Evolutionary conservation across 2,888 invertebrate genomes (phyloP).

Genomic region (Oegoconia quadripuncta): DNA sequence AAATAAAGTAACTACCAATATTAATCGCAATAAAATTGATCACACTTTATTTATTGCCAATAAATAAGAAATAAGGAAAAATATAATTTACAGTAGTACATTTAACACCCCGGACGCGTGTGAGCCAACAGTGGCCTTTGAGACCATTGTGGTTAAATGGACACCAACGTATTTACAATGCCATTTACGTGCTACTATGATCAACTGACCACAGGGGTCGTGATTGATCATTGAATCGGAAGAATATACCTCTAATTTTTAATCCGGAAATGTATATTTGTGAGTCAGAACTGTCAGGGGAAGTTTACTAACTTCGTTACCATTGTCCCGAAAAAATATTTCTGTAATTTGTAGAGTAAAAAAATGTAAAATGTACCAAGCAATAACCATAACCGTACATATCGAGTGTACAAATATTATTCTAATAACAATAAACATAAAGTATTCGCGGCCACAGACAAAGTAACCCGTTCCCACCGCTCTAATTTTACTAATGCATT

Average conservation of each 20-base stretch:
- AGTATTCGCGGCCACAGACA: conserved; percentile 46
- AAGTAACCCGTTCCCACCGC: conserved; percentile 75
- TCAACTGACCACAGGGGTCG: conserved; percentile 50
- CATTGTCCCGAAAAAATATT: background rate
- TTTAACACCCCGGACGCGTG: conserved; percentile 35
- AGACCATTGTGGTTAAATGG: conserved; percentile 35
- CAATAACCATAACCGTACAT: conserved; percentile 72
- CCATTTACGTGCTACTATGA: conserved; percentile 39
- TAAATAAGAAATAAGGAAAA: conserved; percentile 31
- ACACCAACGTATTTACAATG: conserved; percentile 44
- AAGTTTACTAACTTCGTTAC: background rate
- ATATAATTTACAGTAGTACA: conserved; percentile 35
- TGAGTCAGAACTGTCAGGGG: background rate
- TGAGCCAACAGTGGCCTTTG: conserved; percentile 18
- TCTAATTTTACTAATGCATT: conserved; percentile 77
- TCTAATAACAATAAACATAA: conserved; percentile 77
- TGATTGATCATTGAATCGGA: conserved; percentile 55
- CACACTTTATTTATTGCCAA: conserved; percentile 36
- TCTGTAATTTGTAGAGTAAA: conserved; percentile 14
- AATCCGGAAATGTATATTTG: conserved; percentile 28
- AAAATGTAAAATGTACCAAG: conserved; percentile 38
- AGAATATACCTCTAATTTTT: conserved; percentile 62
- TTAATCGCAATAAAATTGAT: conserved; percentile 40
- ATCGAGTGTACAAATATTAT: conserved; percentile 73
- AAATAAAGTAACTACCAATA: no score